These are phyloP conservation scores for Zhuqinia jingwanae DNA, from an alignment of 2,888 invertebrate species.

Conservation along the genomic window DNA sequence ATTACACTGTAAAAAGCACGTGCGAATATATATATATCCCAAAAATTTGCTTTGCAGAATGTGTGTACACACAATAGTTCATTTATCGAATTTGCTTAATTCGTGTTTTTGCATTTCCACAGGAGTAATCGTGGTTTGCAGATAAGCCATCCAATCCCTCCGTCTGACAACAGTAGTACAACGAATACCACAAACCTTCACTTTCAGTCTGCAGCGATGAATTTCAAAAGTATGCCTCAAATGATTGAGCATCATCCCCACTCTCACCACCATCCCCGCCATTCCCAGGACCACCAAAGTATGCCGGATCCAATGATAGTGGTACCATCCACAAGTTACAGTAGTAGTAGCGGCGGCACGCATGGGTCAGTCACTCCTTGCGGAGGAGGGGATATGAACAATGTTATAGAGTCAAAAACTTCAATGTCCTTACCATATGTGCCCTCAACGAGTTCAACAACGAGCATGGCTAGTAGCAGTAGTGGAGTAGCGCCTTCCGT, in stretches of 20 bases:
- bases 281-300: background rate
- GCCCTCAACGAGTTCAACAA: conserved; percentile 63
- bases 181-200: conserved; percentile 34
- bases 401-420: conserved; percentile 45
- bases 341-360: background rate
- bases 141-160: conserved; percentile 76
- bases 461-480: conserved; percentile 54
- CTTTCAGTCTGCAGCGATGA: background rate
- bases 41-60: no score
- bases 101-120: background rate
- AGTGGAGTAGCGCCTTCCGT: conserved; percentile 3
- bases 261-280: conserved; percentile 35
- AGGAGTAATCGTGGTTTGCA: conserved; percentile 74
- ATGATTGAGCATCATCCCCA: conserved; percentile 48
- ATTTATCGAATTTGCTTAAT: background rate
- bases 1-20: conserved; percentile 46
- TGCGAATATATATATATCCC: no score
- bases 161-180: conserved; percentile 62
- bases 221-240: conserved; percentile 36
- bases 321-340: background rate
- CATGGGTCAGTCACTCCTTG: background rate
- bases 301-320: conserved; percentile 13
- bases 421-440: conserved; percentile 62
- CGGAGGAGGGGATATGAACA: conserved; percentile 23
- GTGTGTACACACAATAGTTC: no score